A percentile compares a stretch with the other conserved stretches of the same genome.
Conservation (phyloP, 2,888 invertebrate species). For the Sinodicranocentrus sp. region DNA sequence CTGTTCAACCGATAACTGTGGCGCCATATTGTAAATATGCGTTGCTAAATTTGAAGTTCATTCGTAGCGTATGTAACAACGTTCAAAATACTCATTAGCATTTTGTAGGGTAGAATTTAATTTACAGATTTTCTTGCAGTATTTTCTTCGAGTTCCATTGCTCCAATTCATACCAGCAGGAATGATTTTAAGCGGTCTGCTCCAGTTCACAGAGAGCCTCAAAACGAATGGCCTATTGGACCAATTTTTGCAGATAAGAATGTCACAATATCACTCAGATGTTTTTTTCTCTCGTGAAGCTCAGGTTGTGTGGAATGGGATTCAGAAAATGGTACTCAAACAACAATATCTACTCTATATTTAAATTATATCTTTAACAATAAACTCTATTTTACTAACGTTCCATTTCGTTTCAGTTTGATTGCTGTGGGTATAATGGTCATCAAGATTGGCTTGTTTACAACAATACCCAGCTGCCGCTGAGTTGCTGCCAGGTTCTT, state of each 20-base stretch:
- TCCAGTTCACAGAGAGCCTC: neutral
- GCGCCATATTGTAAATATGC: conserved; percentile 53
- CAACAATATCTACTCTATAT: neutral
- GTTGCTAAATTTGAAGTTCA: conserved; percentile 39
- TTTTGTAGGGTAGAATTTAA: too few species aligned
- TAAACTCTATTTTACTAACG: neutral
- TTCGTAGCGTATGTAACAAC: conserved; percentile 62
- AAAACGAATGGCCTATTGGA: conserved; percentile 8
- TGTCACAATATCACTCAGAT: conserved; percentile 12
- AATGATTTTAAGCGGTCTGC: neutral
- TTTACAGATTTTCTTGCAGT: conserved; percentile 29
- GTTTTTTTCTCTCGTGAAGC: neutral
- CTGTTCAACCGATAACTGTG: conserved; percentile 43
- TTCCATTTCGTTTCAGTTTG: conserved; percentile 29
- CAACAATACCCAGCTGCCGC: conserved; percentile 12
- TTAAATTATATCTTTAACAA: neutral
- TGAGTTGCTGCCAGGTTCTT: conserved; percentile 44
- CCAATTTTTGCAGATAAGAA: neutral
- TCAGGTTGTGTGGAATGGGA: conserved; percentile 32
- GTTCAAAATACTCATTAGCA: too few species aligned
- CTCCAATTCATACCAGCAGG: conserved; percentile 22
- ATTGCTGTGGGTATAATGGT: conserved; percentile 48
- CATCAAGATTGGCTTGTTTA: conserved; percentile 35
- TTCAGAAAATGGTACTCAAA: conserved; percentile 51
- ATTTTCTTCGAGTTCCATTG: conserved; percentile 55